A percentile compares a stretch with the other conserved stretches of the same genome.
These are phyloP conservation scores for Leucophenga varia DNA, from an alignment of 1,140 invertebrate genomes.

Conservation along the genomic window DNA sequence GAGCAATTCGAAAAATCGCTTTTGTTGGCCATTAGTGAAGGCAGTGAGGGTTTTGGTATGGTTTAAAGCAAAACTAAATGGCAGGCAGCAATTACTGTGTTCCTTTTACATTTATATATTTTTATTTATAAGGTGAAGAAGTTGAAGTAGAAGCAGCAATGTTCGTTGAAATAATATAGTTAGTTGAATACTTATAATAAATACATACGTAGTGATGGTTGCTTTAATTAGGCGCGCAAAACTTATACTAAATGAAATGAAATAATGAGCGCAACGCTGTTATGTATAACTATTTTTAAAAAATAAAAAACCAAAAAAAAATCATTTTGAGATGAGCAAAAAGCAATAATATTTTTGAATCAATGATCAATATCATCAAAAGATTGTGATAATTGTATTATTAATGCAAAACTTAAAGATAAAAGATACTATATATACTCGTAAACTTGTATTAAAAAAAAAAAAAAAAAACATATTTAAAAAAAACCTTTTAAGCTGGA, in stretches of 20 bases:
- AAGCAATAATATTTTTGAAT: conserved; percentile 5
- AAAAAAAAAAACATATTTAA: conserved; percentile 8
- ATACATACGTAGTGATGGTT: no score
- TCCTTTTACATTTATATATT: conserved; percentile 27
- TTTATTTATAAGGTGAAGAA: conserved; percentile 21
- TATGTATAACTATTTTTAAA: no score
- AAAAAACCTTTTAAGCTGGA: not conserved
- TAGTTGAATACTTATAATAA: no score
- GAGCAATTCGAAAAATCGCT: conserved; percentile 91
- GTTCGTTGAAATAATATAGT: no score
- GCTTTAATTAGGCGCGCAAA: no score
- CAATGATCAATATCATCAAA: conserved; percentile 41
- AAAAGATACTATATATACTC: no score
- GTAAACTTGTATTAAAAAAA: conserved; percentile 26
- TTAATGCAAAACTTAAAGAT: conserved; percentile 43
- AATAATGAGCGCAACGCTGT: no score
- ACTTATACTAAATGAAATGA: no score
- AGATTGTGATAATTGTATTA: conserved; percentile 52
- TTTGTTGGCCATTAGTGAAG: conserved; percentile 90
- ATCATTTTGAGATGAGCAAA: no score
- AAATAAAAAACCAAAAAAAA: conserved; percentile 6
- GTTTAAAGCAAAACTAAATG: conserved; percentile 60
- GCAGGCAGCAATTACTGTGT: conserved; percentile 33
- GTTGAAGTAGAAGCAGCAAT: no score
- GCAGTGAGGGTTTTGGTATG: conserved; percentile 94